Percentiles rank a stretch among this genome's conserved stretches.
Conservation (phyloP, 1,140 invertebrate species). For the Halotydeus destructor region DNA sequence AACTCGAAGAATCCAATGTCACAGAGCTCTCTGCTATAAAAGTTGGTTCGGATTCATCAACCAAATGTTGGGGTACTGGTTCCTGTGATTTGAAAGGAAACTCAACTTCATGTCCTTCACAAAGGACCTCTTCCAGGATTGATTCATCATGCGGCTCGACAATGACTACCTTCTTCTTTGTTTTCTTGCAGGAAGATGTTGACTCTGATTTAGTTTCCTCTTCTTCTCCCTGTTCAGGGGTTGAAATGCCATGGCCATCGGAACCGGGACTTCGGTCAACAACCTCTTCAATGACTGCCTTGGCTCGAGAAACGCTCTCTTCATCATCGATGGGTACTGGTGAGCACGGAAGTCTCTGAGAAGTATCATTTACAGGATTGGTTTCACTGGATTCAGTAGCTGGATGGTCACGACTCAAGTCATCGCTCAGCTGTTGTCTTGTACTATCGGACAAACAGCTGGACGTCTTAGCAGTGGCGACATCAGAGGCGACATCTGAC, state of each 20-base stretch:
- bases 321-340: not conserved
- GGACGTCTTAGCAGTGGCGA: not conserved
- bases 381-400: not conserved
- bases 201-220: no score
- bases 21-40: constrained; percentile 17
- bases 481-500: not conserved
- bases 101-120: constrained; percentile 17
- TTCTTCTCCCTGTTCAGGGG: not conserved
- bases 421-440: constrained; percentile 6
- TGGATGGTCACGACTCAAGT: constrained; percentile 8
- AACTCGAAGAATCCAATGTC: constrained; percentile 15
- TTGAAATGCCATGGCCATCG: not conserved
- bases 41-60: constrained; percentile 11
- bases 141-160: constrained; percentile 32
- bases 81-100: no score
- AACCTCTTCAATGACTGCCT: not conserved
- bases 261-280: not conserved
- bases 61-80: not conserved
- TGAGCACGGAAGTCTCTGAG: not conserved
- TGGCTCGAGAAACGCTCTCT: not conserved
- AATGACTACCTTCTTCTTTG: constrained; percentile 17
- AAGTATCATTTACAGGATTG: not conserved
- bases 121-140: constrained; percentile 24
- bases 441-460: constrained; percentile 2
- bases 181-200: no score